Conservation (phyloP, 2,797 vertebrate species). For the Mus minutoides region DNA sequence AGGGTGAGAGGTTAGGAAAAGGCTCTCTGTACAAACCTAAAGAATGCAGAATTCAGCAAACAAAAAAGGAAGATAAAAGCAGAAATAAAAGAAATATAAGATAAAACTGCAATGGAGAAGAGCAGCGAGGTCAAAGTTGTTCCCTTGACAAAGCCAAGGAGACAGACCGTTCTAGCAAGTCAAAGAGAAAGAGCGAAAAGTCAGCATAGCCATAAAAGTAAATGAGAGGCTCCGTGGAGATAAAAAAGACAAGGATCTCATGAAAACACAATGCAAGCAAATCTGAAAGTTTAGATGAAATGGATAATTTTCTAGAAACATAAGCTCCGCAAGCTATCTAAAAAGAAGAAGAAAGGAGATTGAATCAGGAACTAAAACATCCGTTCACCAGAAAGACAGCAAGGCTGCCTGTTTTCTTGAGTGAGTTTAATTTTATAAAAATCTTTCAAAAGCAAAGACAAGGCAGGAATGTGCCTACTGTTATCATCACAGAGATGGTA, state of each 20-base stretch:
- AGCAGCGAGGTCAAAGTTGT: neutral
- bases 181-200: neutral
- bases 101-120: neutral
- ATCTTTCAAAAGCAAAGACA: slow-evolving; percentile 28
- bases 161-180: neutral
- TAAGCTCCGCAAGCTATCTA: neutral
- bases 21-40: neutral
- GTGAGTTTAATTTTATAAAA: slow-evolving; percentile 8
- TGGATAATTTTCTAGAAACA: neutral
- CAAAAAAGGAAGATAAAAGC: slow-evolving; percentile 38
- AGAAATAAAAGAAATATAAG: slow-evolving; percentile 43
- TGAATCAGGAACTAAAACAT: neutral
- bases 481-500: neutral
- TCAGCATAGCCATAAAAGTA: neutral
- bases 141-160: neutral
- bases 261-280: neutral
- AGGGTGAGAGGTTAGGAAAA: slow-evolving; percentile 47
- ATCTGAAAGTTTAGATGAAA: slow-evolving; percentile 36
- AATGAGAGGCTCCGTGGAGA: neutral
- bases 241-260: neutral
- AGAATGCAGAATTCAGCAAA: slow-evolving; percentile 49
- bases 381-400: neutral
- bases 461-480: neutral
- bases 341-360: neutral
- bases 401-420: neutral